These are phyloP conservation scores for Eulimnadia texana DNA, from an alignment of 1,140 invertebrate species.

Conservation along the genomic window DNA sequence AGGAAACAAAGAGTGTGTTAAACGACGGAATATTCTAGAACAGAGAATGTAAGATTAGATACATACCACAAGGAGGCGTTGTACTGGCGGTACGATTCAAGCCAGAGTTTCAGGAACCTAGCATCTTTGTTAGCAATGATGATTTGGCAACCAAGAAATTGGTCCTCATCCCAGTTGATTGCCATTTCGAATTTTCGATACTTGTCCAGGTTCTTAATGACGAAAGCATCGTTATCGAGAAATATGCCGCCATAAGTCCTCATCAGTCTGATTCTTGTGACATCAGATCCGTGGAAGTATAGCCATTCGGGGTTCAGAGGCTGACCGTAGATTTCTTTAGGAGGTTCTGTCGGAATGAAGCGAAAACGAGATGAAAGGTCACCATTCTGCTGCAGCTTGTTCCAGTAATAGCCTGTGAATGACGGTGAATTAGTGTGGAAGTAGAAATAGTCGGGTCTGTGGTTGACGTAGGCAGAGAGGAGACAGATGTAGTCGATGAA, in stretches of 20 bases:
- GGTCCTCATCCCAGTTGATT: slow-evolving; percentile 23
- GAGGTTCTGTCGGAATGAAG: slow-evolving; percentile 17
- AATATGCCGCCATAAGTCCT: slow-evolving; percentile 26
- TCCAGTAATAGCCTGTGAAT: slow-evolving; percentile 18
- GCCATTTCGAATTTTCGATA: slow-evolving; percentile 26
- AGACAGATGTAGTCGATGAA: slow-evolving; percentile 20
- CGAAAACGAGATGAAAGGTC: slow-evolving; percentile 10
- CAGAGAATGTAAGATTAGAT: too few relatives aligned
- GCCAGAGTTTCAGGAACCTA: slow-evolving; percentile 24
- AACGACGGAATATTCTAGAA: too few relatives aligned
- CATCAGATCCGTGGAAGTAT: slow-evolving; percentile 25
- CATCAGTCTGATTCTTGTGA: slow-evolving; percentile 23
- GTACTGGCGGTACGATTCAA: slow-evolving; percentile 24
- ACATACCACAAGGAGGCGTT: slow-evolving; percentile 18
- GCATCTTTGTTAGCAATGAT: slow-evolving; percentile 25
- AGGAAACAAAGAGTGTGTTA: neutral
- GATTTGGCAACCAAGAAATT: slow-evolving; percentile 22
- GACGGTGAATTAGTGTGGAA: slow-evolving; percentile 23
- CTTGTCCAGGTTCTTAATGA: slow-evolving; percentile 24
- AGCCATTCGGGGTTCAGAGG: slow-evolving; percentile 18
- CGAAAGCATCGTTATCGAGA: slow-evolving; percentile 26
- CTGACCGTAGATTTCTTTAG: slow-evolving; percentile 23
- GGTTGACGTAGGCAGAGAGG: slow-evolving; percentile 21
- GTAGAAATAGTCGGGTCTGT: slow-evolving; percentile 22
- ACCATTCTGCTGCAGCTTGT: slow-evolving; percentile 7